Evolutionary conservation across 35 echinoderm and acorn worm species (phyloP), one percentile per base, ranked within the genome.

Genomic region (Stichopus chloronotus): DNA sequence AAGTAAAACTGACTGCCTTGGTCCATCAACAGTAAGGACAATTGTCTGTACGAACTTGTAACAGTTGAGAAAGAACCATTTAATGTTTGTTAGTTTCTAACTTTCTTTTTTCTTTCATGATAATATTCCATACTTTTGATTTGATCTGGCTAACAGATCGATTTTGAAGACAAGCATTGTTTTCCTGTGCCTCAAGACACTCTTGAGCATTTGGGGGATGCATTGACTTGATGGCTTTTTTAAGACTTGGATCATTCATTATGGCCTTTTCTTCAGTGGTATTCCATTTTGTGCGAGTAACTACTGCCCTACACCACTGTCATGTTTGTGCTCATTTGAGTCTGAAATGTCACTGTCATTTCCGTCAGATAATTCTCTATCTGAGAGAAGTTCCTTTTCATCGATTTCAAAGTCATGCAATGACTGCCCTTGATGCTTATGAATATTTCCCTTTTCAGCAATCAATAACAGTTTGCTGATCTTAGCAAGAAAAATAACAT

Each of bases 401-500:
- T 91, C 69, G 5, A 91, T 76, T 2, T 71, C 86, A 19, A 92
- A 54, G 7, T 95, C 92, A 55, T 93, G 85, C 21, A 93, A 63
- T 61, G 85, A 60, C 83, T 93, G 53, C 4, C 87, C 94, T 72
- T 88, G 55, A 30, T 17, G 90, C 30, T 93, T 43, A 65, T 93
- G 92, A 23, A 93, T 80, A 25, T 82, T 93, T 11, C 95, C 92
- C 22, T 94, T 83, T 59, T 94, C 95, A 58, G 88, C 56, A 10
- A 69, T 88, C 63, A 92, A 52, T 6, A 96, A 83, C 55, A 94
- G 54, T 79, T 88, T 94, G 54, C 87, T 84, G 17, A 96, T 93
- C 87, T 96, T 96, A 24, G 92, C 80, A 5, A 96, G 86, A 14
- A 94, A 72, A 25, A 93, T 72, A 5, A 82, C 57, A 23, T 85